Evolutionary conservation across 2,888 invertebrate species (phyloP).

Genomic region (Rotaria macrura): DNA sequence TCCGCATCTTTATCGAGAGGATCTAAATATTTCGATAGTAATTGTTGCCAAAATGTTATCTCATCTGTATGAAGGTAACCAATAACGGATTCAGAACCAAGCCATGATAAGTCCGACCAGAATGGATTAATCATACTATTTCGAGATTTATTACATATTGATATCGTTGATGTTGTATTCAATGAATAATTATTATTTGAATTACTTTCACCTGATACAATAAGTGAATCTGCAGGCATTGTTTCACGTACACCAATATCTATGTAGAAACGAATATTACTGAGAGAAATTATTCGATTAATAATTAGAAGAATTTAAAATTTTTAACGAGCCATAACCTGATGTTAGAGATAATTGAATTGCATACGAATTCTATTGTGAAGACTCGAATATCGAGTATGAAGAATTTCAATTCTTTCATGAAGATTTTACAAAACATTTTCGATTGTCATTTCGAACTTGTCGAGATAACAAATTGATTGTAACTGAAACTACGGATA

Average conservation of each 20-base stretch:
- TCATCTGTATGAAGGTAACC: slow-evolving; percentile 57
- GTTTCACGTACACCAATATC: not conserved
- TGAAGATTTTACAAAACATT: no score
- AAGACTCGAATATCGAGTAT: no score
- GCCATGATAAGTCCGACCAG: slow-evolving; percentile 81
- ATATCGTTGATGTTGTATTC: not conserved
- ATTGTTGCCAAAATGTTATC: slow-evolving; percentile 75
- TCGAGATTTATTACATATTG: slow-evolving; percentile 52
- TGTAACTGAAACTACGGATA: no score
- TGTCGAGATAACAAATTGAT: no score
- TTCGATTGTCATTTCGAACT: no score
- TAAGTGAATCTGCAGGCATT: not conserved
- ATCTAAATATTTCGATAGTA: slow-evolving; percentile 80
- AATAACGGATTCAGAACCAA: slow-evolving; percentile 55
- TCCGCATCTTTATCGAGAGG: slow-evolving; percentile 83
- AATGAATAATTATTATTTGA: not conserved
- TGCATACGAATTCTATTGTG: no score
- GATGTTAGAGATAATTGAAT: no score
- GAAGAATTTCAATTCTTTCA: no score
- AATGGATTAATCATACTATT: slow-evolving; percentile 76
- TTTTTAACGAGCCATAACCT: no score
- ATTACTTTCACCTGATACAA: not conserved
- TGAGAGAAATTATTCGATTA: no score
- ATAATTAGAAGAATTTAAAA: no score
- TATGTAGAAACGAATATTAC: not conserved